These are phyloP conservation scores for Poicephalus meyeri DNA, from an alignment of 2,113 vertebrate genomes.

Conservation along the genomic window DNA sequence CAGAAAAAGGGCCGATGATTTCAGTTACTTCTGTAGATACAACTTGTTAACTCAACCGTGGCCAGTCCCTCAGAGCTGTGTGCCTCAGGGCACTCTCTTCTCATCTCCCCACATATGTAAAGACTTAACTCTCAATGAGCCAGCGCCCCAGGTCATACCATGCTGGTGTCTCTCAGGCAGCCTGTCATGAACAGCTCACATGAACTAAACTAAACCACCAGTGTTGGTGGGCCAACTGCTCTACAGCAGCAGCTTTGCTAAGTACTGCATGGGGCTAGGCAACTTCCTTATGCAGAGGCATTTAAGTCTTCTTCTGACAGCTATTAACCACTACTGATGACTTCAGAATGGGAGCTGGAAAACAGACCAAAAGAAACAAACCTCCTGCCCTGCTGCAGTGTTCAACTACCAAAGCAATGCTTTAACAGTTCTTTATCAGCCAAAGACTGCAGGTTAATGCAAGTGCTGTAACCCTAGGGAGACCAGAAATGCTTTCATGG, in stretches of 20 bases:
- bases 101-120: not conserved
- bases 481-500: not conserved
- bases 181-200: not conserved
- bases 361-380: not conserved
- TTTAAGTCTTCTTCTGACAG: not conserved
- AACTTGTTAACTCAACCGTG: not conserved
- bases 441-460: not conserved
- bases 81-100: not conserved
- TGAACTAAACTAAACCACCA: accelerated
- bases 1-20: not conserved
- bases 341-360: not conserved
- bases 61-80: not conserved
- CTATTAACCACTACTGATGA: not conserved
- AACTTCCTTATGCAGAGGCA: not conserved
- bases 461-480: not conserved
- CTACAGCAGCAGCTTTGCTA: not conserved
- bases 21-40: not conserved
- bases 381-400: not conserved
- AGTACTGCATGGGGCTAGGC: not conserved
- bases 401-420: not conserved
- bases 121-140: not conserved
- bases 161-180: not conserved
- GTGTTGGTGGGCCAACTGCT: accelerated
- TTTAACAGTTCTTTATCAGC: not conserved
- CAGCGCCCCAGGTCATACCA: accelerated